Percentiles rank a stretch among this genome's conserved stretches.
Evolutionary conservation across 2,113 vertebrate genomes (phyloP).

Genomic region (Hippoglossus stenolepis): DNA sequence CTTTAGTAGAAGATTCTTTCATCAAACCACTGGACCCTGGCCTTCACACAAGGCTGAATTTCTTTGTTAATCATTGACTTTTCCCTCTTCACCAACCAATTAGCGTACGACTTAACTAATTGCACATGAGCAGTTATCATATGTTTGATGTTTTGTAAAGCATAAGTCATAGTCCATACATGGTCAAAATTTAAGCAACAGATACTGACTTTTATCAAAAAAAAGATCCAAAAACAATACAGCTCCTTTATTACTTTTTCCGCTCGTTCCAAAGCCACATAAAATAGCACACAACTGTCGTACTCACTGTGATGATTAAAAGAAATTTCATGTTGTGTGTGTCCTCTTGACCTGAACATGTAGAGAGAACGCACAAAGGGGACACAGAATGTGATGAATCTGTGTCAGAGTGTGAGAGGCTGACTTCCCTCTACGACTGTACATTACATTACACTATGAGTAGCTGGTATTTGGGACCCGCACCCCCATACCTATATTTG

Average conservation of each 20-base stretch:
- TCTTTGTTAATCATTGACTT: neutral
- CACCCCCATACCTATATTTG: no score
- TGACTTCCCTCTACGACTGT: neutral
- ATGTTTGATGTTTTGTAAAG: no score
- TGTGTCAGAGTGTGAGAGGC: neutral
- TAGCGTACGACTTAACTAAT: neutral
- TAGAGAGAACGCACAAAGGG: no score
- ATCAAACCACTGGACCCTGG: neutral
- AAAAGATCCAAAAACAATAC: no score
- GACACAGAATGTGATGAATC: neutral
- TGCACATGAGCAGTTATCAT: neutral
- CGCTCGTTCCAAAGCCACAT: neutral
- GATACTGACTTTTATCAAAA: no score
- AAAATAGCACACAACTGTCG: no score
- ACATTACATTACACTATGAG: conserved; percentile 10
- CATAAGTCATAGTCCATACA: no score
- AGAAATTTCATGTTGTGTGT: neutral
- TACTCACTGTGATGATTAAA: no score
- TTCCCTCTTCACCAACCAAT: no score
- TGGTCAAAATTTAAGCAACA: no score
- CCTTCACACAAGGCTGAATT: neutral
- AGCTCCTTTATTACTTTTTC: neutral
- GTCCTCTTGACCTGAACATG: neutral
- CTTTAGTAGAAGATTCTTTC: neutral
- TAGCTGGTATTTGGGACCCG: no score